Evolutionary conservation across 2,797 vertebrate genomes (phyloP), one percentile per base, ranked within the genome.

Genomic region (Melanotaenia pygmaea): DNA sequence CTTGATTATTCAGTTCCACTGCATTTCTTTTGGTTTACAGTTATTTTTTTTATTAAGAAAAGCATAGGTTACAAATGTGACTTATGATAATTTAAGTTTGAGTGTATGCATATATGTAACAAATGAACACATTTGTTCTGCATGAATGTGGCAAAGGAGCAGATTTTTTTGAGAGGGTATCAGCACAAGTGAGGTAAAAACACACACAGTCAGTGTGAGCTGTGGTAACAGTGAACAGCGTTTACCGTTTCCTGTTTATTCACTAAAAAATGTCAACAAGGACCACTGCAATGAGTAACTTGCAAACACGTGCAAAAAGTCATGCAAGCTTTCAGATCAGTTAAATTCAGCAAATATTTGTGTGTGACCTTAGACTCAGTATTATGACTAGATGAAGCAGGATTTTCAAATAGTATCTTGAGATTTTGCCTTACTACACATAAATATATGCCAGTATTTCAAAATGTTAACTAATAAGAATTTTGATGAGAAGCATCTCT

Each of bases 161-260:
- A 58, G 37, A 58, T 72, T 64, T 80, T 45, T 47, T 9, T 2
- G 18, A 45, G 16, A 8, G 1, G 5, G 45, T 18, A n/a, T 47
- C 45, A 47, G 45, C 45, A n/a, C 45, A n/a, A 47, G n/a, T 47
- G 45, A 20, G 45, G 59, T 35, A n/a, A 67, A 79, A 58, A 71
- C 59, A 84, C 71, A 86, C 57, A 60, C 64, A 63, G 58, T 61
- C 20, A 3, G 14, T 56, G 3, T 16, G 53, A 56, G 13, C 53
- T 6, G 53, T 64, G 68, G 54, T 50, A 22, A 32, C 47, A 34
- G 63, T 53, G 22, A 76, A 71, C 50, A 50, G 28, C 67, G 54
- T 81, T 34, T 30, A 30, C 28, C 28, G 30, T 30, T 47, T 47
- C 20, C 45, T 47, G 45, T 47, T 47, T 47, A n/a, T 20, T 9